phyloP scores from a whole-genome alignment of 2,797 vertebrate species.

The Coranthus polyacanthus region DNA sequence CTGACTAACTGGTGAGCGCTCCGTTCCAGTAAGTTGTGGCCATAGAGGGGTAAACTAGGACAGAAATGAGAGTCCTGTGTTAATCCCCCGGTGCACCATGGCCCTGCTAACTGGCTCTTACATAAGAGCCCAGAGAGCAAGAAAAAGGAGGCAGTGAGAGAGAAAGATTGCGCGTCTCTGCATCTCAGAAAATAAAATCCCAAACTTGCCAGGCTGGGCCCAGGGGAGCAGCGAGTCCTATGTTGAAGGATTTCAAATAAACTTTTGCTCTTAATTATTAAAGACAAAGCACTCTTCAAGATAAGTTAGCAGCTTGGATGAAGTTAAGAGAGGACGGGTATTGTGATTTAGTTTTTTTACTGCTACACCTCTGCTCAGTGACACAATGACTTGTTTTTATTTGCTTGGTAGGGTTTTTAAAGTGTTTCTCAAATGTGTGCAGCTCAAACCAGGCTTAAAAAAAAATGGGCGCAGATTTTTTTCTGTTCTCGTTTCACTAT shows the following conservation, averaged over 20 bases:
- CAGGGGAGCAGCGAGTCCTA: slow-evolving; percentile 65
- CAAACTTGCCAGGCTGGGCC: slow-evolving; percentile 60
- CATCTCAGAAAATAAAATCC: slow-evolving; percentile 72
- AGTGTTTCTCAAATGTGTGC: not conserved
- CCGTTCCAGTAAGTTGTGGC: slow-evolving; percentile 66
- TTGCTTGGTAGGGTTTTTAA: not conserved
- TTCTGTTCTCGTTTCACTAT: not conserved
- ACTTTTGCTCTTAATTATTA: slow-evolving; percentile 75
- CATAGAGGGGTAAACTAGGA: slow-evolving; percentile 74
- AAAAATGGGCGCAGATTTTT: not conserved
- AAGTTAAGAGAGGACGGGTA: slow-evolving; percentile 42
- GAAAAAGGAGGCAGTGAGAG: slow-evolving; percentile 58
- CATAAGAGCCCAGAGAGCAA: slow-evolving; percentile 75
- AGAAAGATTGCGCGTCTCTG: slow-evolving; percentile 47
- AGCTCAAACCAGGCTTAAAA: no score
- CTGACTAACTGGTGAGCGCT: slow-evolving; percentile 40
- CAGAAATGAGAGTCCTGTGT: slow-evolving; percentile 76
- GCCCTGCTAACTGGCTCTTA: slow-evolving; percentile 82
- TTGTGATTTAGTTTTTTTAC: slow-evolving; percentile 37
- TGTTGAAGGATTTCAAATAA: slow-evolving; percentile 74
- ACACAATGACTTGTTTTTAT: slow-evolving; percentile 9
- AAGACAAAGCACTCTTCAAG: slow-evolving; percentile 72
- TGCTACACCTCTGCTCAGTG: slow-evolving; percentile 18
- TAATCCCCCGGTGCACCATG: slow-evolving; percentile 78
- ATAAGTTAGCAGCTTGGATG: slow-evolving; percentile 53